Evolutionary conservation across 2,888 invertebrate genomes (phyloP).

Genomic region (Ormyrus nitidulus): DNA sequence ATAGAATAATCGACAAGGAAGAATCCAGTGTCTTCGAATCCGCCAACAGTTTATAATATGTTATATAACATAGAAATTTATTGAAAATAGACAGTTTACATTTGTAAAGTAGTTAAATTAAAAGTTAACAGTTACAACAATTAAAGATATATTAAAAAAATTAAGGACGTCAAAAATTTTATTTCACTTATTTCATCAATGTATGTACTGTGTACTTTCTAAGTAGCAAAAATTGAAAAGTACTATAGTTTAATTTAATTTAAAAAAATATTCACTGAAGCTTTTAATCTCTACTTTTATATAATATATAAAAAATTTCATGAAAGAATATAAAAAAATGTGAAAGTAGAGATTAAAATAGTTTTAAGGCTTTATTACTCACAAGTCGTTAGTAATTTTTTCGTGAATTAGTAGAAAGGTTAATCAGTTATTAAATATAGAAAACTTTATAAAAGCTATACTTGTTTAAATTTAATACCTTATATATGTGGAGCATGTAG

Average conservation of each 20-base stretch:
- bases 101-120: not conserved
- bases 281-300: not conserved
- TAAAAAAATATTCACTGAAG: not conserved
- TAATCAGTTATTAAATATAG: slow-evolving; percentile 10
- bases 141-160: not conserved
- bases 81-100: slow-evolving; percentile 33
- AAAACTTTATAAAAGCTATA: slow-evolving; percentile 4
- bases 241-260: too few species aligned
- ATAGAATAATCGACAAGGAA: too few species aligned
- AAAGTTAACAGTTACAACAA: not conserved
- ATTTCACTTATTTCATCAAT: too few species aligned
- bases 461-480: slow-evolving; percentile 35
- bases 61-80: not conserved
- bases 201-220: too few species aligned
- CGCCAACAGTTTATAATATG: too few species aligned
- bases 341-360: not conserved
- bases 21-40: too few species aligned
- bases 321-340: not conserved
- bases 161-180: not conserved
- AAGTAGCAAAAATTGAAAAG: not conserved
- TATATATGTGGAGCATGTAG: slow-evolving; percentile 23
- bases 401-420: slow-evolving; percentile 14
- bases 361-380: not conserved
- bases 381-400: slow-evolving; percentile 16
- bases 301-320: not conserved